phyloP scores from a whole-genome alignment of 2,797 vertebrate genomes.

The Trematocara caparti region DNA sequence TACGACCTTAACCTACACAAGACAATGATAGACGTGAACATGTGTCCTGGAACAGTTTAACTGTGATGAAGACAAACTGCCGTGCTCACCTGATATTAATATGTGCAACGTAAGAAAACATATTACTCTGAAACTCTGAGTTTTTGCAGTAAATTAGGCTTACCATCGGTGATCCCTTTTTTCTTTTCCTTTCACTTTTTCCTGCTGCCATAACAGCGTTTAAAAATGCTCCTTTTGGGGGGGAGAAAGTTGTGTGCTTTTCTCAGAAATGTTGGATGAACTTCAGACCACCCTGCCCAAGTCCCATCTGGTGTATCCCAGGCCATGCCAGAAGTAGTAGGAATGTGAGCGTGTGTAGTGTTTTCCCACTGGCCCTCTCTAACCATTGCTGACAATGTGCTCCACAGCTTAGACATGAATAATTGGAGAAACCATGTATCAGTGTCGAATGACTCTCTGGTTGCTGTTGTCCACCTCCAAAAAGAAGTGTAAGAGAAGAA shows the following conservation, averaged over 20 bases:
- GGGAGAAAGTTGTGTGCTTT: constrained; percentile 26
- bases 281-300: constrained; percentile 73
- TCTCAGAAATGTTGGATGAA: constrained; percentile 72
- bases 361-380: constrained; percentile 58
- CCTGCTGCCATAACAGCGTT: constrained; percentile 19
- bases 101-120: neutral
- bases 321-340: constrained; percentile 66
- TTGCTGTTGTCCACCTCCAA: constrained; percentile 32
- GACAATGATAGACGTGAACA: constrained; percentile 64
- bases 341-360: constrained; percentile 70
- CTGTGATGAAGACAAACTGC: constrained; percentile 37
- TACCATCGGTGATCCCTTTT: constrained; percentile 17
- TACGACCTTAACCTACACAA: constrained; percentile 35
- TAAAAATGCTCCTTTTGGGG: constrained; percentile 40
- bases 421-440: constrained; percentile 62
- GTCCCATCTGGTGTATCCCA: constrained; percentile 68
- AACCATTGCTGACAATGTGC: constrained; percentile 58
- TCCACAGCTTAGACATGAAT: constrained; percentile 49
- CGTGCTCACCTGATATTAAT: constrained; percentile 30
- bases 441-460: constrained; percentile 46
- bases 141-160: constrained; percentile 37
- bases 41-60: constrained; percentile 24
- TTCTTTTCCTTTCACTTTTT: constrained; percentile 26
- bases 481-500: neutral
- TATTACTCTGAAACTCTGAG: constrained; percentile 1